Conservation (phyloP, 2,113 vertebrate species). For the Promerops cafer region DNA sequence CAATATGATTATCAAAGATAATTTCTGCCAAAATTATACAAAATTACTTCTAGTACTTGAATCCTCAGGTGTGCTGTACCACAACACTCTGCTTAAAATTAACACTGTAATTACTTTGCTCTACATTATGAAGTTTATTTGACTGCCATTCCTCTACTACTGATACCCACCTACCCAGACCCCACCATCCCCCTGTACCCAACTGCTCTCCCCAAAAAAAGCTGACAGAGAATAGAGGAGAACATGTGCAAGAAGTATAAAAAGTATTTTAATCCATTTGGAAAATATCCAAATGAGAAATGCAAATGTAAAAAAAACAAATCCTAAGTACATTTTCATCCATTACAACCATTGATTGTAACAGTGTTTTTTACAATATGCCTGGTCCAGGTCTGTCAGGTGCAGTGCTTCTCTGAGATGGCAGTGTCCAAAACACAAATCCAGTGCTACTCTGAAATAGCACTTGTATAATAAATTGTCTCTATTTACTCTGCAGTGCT, state of each 20-base stretch:
- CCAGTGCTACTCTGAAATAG: not conserved
- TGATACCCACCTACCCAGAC: not conserved
- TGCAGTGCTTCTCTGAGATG: not conserved
- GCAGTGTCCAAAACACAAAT: not conserved
- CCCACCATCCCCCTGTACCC: not conserved
- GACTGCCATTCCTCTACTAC: not conserved
- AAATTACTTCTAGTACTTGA: not conserved
- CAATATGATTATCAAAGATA: not conserved
- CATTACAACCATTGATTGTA: not conserved
- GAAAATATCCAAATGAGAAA: not conserved
- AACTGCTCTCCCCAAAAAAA: not conserved
- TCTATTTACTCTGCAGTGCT: not conserved
- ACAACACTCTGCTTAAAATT: not conserved
- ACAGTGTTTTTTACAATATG: not conserved
- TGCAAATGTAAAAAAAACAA: not conserved
- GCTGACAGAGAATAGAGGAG: not conserved
- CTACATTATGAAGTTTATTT: not conserved
- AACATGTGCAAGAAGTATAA: not conserved
- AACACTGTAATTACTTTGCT: not conserved
- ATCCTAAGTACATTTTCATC: not conserved
- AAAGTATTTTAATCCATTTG: not conserved
- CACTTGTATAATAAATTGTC: not conserved
- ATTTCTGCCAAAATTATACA: not conserved
- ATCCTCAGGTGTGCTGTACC: not conserved
- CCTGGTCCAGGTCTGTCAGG: not conserved